Evolutionary conservation across 2,113 vertebrate species (phyloP), one percentile per base, ranked within the genome.

Genomic region (Zapornia atra): DNA sequence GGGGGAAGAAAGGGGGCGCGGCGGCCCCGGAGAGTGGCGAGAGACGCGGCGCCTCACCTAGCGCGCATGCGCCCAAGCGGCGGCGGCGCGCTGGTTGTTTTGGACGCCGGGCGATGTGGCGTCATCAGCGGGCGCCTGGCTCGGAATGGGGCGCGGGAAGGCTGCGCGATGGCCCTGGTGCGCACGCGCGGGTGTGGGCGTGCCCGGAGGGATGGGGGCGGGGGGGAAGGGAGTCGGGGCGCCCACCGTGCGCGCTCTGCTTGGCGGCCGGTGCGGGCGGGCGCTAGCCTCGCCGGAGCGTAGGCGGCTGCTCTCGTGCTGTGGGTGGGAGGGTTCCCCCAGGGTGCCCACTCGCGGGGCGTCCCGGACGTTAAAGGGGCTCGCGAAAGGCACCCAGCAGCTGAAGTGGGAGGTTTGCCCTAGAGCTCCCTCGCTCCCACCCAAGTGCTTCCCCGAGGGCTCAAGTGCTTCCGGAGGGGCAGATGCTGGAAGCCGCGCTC

Each of bases 241-340:
- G 15, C 42, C 14, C 40, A 12, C 40, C 10, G 40, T 12, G 42
- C 42, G 42, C 13, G 6, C 42, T 5, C 42, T 42, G 42, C 42
- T 42, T 6, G 42, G 42, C 42, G 42, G 42, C 42, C 14, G 42
- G 5, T 15, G 12, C 10, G 38, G 38, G 38, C 38, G 38, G 38
- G 11, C 10, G 26, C 16, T 11, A 38, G 56, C 6, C 16, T 44
- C 16, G 42, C 42, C 42, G 42, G 7, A 17, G 44, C 17, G 44
- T 9, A 19, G 44, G 44, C 17, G 44, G 44, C 44, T 46, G 44
- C 4, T 4, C 2, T 5, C 5, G 1, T 4, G 8, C 24, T 2
- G 2, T 2, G 6, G 8, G 2, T 3, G 4, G 2, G 26, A 3
- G 13, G 0, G 4, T 4, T 11, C 4, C 2, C 11, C 4, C 12